phyloP scores from a whole-genome alignment of 2,797 vertebrate species.

The Acipenser transmontanus region DNA sequence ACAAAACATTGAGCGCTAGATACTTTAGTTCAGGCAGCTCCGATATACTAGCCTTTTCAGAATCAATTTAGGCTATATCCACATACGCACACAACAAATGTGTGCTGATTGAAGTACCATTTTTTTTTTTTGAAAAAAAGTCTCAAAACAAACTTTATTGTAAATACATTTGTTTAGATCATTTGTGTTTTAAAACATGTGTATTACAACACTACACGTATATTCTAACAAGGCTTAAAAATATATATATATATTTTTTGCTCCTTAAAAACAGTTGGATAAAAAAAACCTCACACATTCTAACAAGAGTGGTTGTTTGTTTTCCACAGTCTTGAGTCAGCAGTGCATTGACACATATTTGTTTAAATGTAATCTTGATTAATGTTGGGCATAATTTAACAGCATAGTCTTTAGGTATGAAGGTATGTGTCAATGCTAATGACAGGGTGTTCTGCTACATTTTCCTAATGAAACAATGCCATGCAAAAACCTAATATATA shows the following conservation, averaged over 20 bases:
- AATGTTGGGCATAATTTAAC: background rate
- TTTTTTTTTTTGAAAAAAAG: background rate
- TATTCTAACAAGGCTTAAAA: too few relatives aligned
- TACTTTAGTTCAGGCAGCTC: background rate
- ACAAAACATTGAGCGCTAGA: background rate
- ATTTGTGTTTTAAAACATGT: too few relatives aligned
- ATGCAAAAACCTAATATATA: too few relatives aligned
- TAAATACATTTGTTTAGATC: too few relatives aligned
- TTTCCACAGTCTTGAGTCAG: background rate
- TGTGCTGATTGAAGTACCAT: background rate
- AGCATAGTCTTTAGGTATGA: background rate
- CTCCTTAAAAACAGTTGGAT: background rate
- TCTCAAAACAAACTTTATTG: too few relatives aligned
- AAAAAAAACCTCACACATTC: background rate
- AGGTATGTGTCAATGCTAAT: background rate
- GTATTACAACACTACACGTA: too few relatives aligned
- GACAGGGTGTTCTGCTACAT: too few relatives aligned
- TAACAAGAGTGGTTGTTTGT: background rate
- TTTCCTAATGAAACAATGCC: too few relatives aligned
- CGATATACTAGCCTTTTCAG: slow-evolving; percentile 10
- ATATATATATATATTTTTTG: too few relatives aligned
- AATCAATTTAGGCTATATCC: slow-evolving; percentile 16
- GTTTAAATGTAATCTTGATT: background rate
- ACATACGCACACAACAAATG: slow-evolving; percentile 1
- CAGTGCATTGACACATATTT: background rate